A percentile compares a stretch with the other conserved stretches of the same genome.
phyloP scores from a whole-genome alignment of 2,113 vertebrate genomes.

The Mus spicilegus region DNA sequence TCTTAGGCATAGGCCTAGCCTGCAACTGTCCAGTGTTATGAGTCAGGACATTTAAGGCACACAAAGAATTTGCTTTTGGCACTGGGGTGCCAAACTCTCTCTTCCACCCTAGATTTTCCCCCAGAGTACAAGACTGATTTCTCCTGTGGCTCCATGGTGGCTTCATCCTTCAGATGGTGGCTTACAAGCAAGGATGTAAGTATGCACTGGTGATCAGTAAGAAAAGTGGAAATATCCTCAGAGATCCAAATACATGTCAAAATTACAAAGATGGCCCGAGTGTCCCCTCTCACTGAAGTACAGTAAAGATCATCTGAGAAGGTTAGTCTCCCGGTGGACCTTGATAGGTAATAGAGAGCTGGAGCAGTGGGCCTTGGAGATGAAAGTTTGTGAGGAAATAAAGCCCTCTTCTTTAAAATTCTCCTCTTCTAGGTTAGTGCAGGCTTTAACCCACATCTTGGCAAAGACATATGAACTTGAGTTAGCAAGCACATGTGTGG shows the following conservation, averaged over 20 bases:
- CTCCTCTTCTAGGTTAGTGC: background rate
- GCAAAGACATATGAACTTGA: background rate
- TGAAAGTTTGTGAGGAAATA: background rate
- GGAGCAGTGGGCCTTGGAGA: background rate
- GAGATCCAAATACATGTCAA: background rate
- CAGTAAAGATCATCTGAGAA: background rate
- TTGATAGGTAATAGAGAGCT: background rate
- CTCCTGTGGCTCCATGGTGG: background rate
- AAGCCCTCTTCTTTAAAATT: background rate
- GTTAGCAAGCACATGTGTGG: background rate
- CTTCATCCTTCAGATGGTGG: background rate
- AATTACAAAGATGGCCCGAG: background rate
- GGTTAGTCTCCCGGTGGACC: background rate
- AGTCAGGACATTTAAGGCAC: background rate
- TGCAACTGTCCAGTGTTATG: background rate
- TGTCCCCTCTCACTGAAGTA: background rate
- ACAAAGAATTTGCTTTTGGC: constrained; percentile 34
- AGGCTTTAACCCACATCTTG: background rate
- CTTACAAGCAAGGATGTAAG: background rate
- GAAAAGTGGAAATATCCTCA: background rate
- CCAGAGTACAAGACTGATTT: background rate
- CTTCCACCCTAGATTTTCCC: background rate
- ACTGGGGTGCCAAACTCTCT: background rate
- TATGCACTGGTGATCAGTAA: background rate
- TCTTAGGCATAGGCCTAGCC: background rate